Percentiles rank a stretch among this genome's conserved stretches.
Evolutionary conservation across 2,797 vertebrate genomes (phyloP).

Genomic region (Siniperca scherzeri): DNA sequence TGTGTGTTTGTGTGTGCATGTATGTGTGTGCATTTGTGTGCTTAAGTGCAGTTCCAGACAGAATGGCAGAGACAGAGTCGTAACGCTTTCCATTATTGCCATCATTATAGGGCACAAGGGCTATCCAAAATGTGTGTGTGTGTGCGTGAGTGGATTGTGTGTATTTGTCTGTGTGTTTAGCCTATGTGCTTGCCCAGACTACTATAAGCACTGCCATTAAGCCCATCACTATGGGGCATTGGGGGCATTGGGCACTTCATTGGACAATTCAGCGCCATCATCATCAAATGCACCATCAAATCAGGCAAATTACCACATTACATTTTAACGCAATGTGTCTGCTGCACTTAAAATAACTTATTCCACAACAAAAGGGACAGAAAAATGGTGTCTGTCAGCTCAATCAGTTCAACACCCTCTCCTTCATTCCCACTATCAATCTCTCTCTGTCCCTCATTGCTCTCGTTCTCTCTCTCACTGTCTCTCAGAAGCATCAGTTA

Average conservation of each 20-base stretch:
- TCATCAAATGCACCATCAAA: constrained; percentile 61
- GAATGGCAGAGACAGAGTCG: constrained; percentile 55
- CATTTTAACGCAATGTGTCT: constrained; percentile 53
- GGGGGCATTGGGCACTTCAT: constrained; percentile 52
- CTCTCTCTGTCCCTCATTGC: constrained; percentile 24
- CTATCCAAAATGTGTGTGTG: constrained; percentile 47
- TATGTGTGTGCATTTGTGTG: constrained; percentile 29
- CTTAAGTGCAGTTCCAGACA: constrained; percentile 61
- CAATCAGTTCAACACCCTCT: constrained; percentile 42
- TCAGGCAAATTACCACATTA: constrained; percentile 63
- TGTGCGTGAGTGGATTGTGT: constrained; percentile 21
- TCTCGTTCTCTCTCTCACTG: constrained; percentile 12
- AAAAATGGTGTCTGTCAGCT: constrained; percentile 55
- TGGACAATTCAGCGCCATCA: constrained; percentile 59
- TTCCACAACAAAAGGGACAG: constrained; percentile 48
- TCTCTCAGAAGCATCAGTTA: constrained; percentile 45
- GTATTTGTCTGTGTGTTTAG: constrained; percentile 38
- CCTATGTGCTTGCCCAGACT: constrained; percentile 53
- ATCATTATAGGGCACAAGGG: constrained; percentile 66
- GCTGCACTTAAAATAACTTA: constrained; percentile 63
- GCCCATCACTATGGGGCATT: constrained; percentile 52
- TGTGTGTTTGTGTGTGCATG: constrained; percentile 10
- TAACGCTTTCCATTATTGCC: constrained; percentile 65
- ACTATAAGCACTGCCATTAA: constrained; percentile 63
- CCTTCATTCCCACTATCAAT: constrained; percentile 38